Evolutionary conservation across 2,113 vertebrate genomes (phyloP), one percentile per base, ranked within the genome.

Genomic region (Tupaia chinensis): DNA sequence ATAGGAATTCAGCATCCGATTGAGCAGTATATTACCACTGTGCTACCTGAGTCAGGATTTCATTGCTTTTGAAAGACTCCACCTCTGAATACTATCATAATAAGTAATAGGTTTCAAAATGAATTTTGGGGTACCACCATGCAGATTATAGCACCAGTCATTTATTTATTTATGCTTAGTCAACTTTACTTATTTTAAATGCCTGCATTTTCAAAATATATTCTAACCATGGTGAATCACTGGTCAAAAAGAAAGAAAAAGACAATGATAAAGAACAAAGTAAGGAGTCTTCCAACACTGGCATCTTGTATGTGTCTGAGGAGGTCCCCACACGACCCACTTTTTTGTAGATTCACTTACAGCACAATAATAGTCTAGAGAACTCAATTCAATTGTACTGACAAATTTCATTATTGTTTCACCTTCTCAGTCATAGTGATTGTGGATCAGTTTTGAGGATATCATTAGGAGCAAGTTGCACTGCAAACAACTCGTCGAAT

Each of bases 381-480:
- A 96, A 97, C 96, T 96, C 98, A 97, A 98, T 98, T 98, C 98
- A 83, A 97, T 92, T 97, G 97, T 98, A 98, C 4, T 81, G 53
- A 98, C 97, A 97, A 93, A 97, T 97, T 97, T 98, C 97, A 98
- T 98, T 98, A 98, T 96, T 97, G 73, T 82, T 97, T 98, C 97
- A 95, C 96, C 98, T 98, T 98, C 97, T 98, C 97, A 98, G 89
- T 98, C 98, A 97, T 96, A 97, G 96, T 98, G 98, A 98, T 98
- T 98, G 97, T 94, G 94, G 95, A 91, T 97, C 97, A 97, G 95
- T 93, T 97, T 80, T 95, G 94, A 96, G 97, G 97, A 96, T 95
- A 95, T 96, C 94, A 89, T 93, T 83, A 95, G 84, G 95, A 97
- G 95, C 80, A 96, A 94, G 95, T 97, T 98, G 98, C 89, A 91